These are phyloP conservation scores for Colostygia pectinataria DNA, from an alignment of 2,888 invertebrate species.

Conservation along the genomic window DNA sequence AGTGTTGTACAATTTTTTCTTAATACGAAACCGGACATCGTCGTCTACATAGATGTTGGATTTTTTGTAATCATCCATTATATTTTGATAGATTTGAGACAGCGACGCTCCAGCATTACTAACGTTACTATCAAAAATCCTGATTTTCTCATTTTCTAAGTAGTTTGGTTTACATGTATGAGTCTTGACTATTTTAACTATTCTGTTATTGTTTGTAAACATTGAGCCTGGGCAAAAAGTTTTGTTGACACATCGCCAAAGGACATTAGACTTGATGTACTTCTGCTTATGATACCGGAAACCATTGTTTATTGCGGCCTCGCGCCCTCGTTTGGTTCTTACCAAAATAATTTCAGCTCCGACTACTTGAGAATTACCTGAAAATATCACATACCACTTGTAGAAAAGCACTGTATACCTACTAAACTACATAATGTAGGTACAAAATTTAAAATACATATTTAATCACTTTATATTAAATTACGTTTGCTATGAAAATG, in stretches of 20 bases:
- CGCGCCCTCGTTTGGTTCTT: slow-evolving; percentile 7
- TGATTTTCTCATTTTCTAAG: slow-evolving; percentile 10
- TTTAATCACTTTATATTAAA: too few relatives aligned
- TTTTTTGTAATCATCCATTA: background rate
- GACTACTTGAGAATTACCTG: too few relatives aligned
- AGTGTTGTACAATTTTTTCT: too few relatives aligned
- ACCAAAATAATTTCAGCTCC: background rate
- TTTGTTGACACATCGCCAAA: slow-evolving; percentile 10
- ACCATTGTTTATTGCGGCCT: slow-evolving; percentile 6
- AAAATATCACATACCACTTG: too few relatives aligned
- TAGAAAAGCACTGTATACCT: too few relatives aligned
- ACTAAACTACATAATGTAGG: too few relatives aligned
- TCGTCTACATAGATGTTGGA: background rate
- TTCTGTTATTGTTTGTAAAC: background rate
- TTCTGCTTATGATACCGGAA: slow-evolving; percentile 9
- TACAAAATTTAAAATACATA: too few relatives aligned
- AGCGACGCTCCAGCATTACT: too few relatives aligned
- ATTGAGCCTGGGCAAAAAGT: background rate
- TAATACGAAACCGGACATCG: too few relatives aligned
- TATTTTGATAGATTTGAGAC: background rate
- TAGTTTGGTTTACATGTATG: slow-evolving; percentile 6
- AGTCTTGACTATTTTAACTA: background rate
- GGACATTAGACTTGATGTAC: background rate
- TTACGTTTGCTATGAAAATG: too few relatives aligned
- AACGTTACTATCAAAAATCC: slow-evolving; percentile 2